Percentiles rank a stretch among this genome's conserved stretches.
These are phyloP conservation scores for Prionailurus viverrinus DNA, from an alignment of 2,113 vertebrate genomes.

Conservation along the genomic window DNA sequence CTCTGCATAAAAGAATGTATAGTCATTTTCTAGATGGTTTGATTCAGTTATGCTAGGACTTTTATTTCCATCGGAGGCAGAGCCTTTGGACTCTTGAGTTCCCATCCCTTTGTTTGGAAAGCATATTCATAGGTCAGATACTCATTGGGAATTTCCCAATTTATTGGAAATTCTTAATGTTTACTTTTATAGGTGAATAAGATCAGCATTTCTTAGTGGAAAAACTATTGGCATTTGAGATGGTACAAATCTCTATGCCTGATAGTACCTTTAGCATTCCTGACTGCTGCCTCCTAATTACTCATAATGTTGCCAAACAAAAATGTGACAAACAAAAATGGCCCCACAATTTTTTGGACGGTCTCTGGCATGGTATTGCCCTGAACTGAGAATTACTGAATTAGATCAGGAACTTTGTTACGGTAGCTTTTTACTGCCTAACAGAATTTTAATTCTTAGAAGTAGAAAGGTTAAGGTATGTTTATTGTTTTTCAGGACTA, in stretches of 20 bases:
- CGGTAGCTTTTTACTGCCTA: background rate
- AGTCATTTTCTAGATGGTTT: conserved; percentile 4
- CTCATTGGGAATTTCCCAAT: background rate
- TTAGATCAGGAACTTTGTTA: conserved; percentile 41
- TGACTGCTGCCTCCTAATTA: background rate
- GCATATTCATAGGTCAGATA: background rate
- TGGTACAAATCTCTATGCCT: background rate
- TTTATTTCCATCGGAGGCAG: conserved; percentile 24
- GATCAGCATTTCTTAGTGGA: background rate
- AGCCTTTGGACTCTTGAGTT: background rate
- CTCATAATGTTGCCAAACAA: background rate
- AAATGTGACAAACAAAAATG: background rate
- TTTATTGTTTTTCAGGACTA: conserved; percentile 36
- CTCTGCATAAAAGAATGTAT: background rate
- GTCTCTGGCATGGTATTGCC: background rate
- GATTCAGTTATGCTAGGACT: background rate
- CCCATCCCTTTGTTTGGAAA: conserved; percentile 8
- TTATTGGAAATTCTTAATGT: conserved; percentile 8
- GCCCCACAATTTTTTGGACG: background rate
- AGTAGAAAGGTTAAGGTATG: background rate
- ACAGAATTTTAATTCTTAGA: conserved; percentile 28
- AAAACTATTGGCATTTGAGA: background rate
- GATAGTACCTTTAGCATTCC: background rate
- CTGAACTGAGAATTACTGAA: background rate
- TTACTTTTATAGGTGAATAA: conserved; percentile 19